Evolutionary conservation across 2,113 vertebrate species (phyloP).

Genomic region (Triplophysa tibetana): DNA sequence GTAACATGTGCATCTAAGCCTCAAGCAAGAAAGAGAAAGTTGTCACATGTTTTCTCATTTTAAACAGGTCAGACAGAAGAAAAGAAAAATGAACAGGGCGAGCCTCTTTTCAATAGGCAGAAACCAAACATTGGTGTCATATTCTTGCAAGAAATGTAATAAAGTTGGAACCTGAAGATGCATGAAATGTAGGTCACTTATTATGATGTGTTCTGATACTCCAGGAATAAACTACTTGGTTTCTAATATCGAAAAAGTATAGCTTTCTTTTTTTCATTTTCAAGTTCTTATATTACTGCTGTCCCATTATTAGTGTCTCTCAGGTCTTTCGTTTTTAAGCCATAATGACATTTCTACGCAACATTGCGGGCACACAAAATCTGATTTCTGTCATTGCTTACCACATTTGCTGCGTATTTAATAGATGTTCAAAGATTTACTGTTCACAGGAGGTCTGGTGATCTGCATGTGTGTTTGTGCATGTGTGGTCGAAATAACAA

Average conservation of each 20-base stretch:
- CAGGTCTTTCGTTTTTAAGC: too few relatives aligned
- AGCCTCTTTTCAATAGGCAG: constrained; percentile 25
- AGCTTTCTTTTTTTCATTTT: too few relatives aligned
- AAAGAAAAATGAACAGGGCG: neutral
- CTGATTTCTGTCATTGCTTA: neutral
- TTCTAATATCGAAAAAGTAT: too few relatives aligned
- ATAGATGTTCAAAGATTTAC: neutral
- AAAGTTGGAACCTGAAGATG: constrained; percentile 25
- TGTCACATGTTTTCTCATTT: constrained; percentile 19
- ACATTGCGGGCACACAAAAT: neutral
- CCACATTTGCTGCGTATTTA: neutral
- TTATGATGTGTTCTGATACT: neutral
- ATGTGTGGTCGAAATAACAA: constrained; percentile 54
- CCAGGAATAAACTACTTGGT: neutral
- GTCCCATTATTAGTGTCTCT: too few relatives aligned
- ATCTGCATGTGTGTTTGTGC: constrained; percentile 23
- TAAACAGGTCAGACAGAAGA: constrained; percentile 14
- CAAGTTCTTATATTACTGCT: too few relatives aligned
- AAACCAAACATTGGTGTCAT: constrained; percentile 19
- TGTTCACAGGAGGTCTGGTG: constrained; percentile 3
- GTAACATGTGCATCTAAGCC: neutral
- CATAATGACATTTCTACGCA: neutral
- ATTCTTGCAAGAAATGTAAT: constrained; percentile 5
- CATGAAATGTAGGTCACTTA: constrained; percentile 17
- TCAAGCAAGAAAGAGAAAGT: neutral